phyloP scores from a whole-genome alignment of 2,888 invertebrate genomes.

The Didymodactylos carnosus region DNA sequence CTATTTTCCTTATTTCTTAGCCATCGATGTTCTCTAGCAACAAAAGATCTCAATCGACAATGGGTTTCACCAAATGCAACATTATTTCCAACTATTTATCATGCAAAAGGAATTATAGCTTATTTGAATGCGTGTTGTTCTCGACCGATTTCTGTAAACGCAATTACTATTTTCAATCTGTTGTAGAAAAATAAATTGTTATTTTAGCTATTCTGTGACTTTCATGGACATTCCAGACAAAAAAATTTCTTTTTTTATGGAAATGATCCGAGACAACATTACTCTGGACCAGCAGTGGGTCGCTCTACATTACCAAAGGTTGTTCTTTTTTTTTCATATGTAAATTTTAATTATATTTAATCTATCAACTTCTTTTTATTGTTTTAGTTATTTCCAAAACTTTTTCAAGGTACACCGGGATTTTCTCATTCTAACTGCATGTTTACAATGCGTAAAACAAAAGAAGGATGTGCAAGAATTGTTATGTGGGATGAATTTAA shows the following conservation, averaged over 20 bases:
- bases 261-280: slow-evolving; percentile 41
- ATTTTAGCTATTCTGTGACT: slow-evolving; percentile 62
- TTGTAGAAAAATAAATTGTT: slow-evolving; percentile 15
- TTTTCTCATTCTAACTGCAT: slow-evolving; percentile 54
- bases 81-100: slow-evolving; percentile 81
- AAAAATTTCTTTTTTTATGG: slow-evolving; percentile 91
- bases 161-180: not conserved
- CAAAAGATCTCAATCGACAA: slow-evolving; percentile 77
- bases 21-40: slow-evolving; percentile 62
- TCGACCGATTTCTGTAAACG: not conserved
- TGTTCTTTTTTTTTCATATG: not conserved
- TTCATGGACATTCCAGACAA: slow-evolving; percentile 78
- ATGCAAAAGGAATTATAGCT: slow-evolving; percentile 44
- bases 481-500: slow-evolving; percentile 65
- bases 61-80: slow-evolving; percentile 75
- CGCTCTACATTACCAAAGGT: not conserved
- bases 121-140: not conserved
- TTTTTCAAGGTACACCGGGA: slow-evolving; percentile 46
- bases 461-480: slow-evolving; percentile 63
- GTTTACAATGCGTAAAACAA: slow-evolving; percentile 52
- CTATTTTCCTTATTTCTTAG: slow-evolving; percentile 44
- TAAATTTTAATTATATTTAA: slow-evolving; percentile 6
- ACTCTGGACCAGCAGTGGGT: not conserved
- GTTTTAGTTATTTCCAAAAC: slow-evolving; percentile 51
- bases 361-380: no score